Percentiles rank a stretch among this genome's conserved stretches.
Evolutionary conservation across 2,888 invertebrate genomes (phyloP).

Genomic region (Ommatoiulus sabulosus): DNA sequence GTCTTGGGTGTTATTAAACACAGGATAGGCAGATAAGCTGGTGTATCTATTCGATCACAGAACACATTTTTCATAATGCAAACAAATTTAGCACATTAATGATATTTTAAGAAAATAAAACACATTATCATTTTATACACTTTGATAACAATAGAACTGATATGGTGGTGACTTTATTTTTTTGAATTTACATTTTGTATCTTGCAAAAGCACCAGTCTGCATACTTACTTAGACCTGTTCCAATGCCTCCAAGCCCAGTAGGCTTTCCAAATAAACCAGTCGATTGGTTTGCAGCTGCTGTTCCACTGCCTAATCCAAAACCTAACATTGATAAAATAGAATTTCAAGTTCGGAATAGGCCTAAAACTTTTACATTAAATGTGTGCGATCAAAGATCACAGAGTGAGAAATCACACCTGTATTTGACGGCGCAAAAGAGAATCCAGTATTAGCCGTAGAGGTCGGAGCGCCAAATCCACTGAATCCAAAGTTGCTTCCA

Average conservation of each 20-base stretch:
- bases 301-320: constrained; percentile 26
- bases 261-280: constrained; percentile 45
- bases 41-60: too few species aligned
- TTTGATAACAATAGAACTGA: too few species aligned
- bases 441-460: constrained; percentile 51
- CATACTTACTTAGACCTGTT: neutral
- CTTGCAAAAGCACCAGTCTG: too few species aligned
- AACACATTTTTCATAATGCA: too few species aligned
- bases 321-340: neutral
- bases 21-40: too few species aligned
- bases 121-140: too few species aligned
- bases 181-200: too few species aligned
- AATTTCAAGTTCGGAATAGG: neutral
- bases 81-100: too few species aligned
- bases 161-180: too few species aligned
- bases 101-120: too few species aligned
- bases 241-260: neutral
- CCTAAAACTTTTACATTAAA: neutral
- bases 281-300: constrained; percentile 10
- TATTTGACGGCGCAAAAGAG: constrained; percentile 47
- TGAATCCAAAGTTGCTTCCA: constrained; percentile 45
- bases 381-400: neutral
- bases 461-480: constrained; percentile 55
- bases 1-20: too few species aligned
- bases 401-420: neutral